phyloP scores from a whole-genome alignment of 2,113 vertebrate genomes.

The Pyrgilauda ruficollis region DNA sequence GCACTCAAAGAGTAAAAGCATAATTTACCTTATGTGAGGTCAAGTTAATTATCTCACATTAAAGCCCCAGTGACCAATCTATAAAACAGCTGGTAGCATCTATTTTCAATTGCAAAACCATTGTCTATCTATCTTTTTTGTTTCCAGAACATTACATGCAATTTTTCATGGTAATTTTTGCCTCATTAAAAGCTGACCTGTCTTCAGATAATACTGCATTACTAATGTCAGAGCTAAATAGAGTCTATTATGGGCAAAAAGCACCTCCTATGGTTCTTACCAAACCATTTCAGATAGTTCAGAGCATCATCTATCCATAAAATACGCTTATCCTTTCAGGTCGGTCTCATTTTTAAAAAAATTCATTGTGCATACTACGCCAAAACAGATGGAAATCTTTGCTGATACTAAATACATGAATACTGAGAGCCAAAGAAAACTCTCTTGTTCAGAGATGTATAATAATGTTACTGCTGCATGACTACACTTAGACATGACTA shows the following conservation, averaged over 20 bases:
- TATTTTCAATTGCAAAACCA: slow-evolving; percentile 16
- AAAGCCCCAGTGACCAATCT: background rate
- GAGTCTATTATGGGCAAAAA: background rate
- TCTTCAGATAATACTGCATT: background rate
- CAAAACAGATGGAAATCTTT: background rate
- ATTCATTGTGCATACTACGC: background rate
- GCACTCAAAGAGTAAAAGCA: slow-evolving; percentile 2
- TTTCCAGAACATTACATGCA: slow-evolving; percentile 5
- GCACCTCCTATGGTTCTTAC: background rate
- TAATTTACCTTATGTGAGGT: slow-evolving; percentile 36
- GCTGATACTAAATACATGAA: background rate
- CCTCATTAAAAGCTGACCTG: slow-evolving; percentile 20
- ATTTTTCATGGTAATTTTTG: background rate
- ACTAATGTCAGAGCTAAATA: background rate
- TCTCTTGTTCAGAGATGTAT: background rate
- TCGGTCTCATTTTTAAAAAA: background rate
- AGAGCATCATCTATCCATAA: background rate
- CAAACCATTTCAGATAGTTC: background rate
- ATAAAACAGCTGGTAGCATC: background rate
- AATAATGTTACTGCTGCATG: background rate
- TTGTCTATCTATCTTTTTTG: background rate
- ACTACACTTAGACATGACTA: background rate
- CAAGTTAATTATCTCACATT: slow-evolving; percentile 55
- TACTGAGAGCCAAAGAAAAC: background rate
- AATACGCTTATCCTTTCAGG: background rate